Evolutionary conservation across 2,888 invertebrate genomes (phyloP), one percentile per base, ranked within the genome.

Genomic region (Phlogophora meticulosa): DNA sequence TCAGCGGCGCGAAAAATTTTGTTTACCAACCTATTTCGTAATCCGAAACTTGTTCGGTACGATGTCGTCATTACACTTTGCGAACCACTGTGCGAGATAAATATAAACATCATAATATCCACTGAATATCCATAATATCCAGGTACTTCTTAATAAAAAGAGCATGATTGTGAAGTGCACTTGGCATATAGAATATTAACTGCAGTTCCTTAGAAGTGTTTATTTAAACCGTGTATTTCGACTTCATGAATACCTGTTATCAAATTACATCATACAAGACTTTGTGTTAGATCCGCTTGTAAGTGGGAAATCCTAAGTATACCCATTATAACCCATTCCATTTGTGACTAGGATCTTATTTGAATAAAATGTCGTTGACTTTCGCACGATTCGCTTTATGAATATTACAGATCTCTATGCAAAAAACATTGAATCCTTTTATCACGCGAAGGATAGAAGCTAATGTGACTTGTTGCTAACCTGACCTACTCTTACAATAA

Each of bases 1-100:
- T 80, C 81, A 86, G 76, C 81, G 85, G 81, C 83, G 91, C 88
- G 88, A 90, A 90, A 88, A 85, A 84, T 85, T 85, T 86, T 89
- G 87, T 90, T 90, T 88, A 89, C 87, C 84, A 86, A 87, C 88
- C n/a, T 87, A 89, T 92, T 91, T 91, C 87, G 86, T 88, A 91
- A 91, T 85, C 74, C 72, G 67, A 86, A 88, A 88, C 88, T 87
- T 84, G 89, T 87, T 86, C 83, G 82, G 82, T 80, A 81, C 65
- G 72, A 85, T 88, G 82, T 88, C 85, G 84, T 87, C 87, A 87
- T 74, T 78, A 76, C 72, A 78, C 76, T 85, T 76, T 74, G 83
- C 76, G 71, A 80, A 73, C 53, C 65, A 48, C 43, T 46, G 58
- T 70, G 72, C 65, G 53, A 79, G 57, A 68, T 45, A 68, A 72